These are phyloP conservation scores for Aradus depressus DNA, from an alignment of 2,888 invertebrate species.

Conservation along the genomic window DNA sequence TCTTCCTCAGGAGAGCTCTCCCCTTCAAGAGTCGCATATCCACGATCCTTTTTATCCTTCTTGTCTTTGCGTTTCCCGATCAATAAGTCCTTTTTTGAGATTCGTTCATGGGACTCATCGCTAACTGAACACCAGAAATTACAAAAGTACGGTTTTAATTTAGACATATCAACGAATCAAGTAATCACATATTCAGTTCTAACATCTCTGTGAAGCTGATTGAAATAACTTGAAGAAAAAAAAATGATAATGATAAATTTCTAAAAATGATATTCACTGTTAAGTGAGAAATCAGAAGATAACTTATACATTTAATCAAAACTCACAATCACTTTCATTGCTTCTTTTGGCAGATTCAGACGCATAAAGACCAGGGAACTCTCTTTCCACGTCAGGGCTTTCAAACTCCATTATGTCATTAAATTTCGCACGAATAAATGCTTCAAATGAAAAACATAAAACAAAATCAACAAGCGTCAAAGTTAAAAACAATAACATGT, in stretches of 20 bases:
- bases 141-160: too few relatives aligned
- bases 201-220: not conserved
- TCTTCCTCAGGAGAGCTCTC: constrained; percentile 88
- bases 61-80: constrained; percentile 71
- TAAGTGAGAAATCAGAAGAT: not conserved
- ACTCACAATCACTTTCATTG: constrained; percentile 61
- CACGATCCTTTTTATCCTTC: constrained; percentile 77
- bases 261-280: constrained; percentile 1
- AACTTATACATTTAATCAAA: constrained; percentile 6
- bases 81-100: constrained; percentile 65
- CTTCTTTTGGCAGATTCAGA: constrained; percentile 64
- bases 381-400: constrained; percentile 81
- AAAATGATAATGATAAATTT: constrained; percentile 13
- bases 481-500: too few relatives aligned
- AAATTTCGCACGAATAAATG: too few relatives aligned
- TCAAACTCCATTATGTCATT: constrained; percentile 71
- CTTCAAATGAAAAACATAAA: too few relatives aligned
- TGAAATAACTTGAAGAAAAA: not conserved
- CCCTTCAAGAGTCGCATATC: constrained; percentile 85
- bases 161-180: too few relatives aligned
- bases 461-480: too few relatives aligned
- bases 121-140: constrained; percentile 48
- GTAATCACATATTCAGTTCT: too few relatives aligned
- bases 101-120: constrained; percentile 67
- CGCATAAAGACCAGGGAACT: constrained; percentile 78